Percentiles rank a stretch among this genome's conserved stretches.
Conservation (phyloP, 2,113 vertebrate species). For the Calyptommatus sinebrachiatus region DNA sequence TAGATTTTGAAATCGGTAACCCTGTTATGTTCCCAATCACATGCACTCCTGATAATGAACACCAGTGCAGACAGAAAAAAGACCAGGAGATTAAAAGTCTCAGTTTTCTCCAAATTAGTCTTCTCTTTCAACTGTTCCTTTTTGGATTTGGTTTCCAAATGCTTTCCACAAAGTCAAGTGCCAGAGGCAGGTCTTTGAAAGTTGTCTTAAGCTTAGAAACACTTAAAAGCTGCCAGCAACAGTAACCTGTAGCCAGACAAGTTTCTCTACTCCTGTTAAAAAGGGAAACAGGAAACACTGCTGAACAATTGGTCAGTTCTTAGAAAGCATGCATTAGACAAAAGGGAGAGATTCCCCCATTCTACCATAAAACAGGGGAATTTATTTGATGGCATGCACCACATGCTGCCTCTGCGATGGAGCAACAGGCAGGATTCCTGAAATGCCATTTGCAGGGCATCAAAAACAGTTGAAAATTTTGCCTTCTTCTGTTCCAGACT, state of each 20-base stretch:
- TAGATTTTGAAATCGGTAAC: not conserved
- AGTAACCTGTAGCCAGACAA: not conserved
- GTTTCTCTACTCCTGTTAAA: not conserved
- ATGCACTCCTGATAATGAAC: not conserved
- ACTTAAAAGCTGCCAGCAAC: not conserved
- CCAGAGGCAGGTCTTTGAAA: not conserved
- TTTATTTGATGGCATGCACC: no score
- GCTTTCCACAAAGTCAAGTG: not conserved
- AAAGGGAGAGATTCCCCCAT: no score
- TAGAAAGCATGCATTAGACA: not conserved
- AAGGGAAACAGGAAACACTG: not conserved
- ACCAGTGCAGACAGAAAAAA: not conserved
- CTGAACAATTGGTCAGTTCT: not conserved
- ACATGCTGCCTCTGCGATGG: no score
- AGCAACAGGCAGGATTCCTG: no score
- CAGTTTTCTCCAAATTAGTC: not conserved
- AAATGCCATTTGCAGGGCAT: no score
- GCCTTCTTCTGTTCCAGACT: no score
- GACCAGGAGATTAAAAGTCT: not conserved
- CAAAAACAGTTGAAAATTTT: no score
- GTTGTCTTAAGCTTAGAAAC: not conserved
- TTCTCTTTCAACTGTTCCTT: not conserved
- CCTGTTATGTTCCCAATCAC: not conserved
- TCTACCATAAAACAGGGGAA: no score
- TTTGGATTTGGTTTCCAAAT: not conserved